Evolutionary conservation across 2,797 vertebrate species (phyloP).

Genomic region (Dendrocincla tyrannina): DNA sequence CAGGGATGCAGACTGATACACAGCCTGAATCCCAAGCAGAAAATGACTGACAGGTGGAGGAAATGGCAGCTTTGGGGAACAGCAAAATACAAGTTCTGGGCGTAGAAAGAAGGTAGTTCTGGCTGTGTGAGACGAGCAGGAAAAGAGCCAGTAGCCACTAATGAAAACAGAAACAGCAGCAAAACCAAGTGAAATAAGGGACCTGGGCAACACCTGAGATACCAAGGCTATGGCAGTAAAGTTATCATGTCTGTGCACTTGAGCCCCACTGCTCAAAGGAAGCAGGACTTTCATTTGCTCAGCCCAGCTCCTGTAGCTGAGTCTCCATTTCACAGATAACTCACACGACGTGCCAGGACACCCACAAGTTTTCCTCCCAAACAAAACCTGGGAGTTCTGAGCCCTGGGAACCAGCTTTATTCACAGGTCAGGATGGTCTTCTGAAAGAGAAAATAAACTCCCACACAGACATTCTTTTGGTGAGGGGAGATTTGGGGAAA

Average conservation of each 20-base stretch:
- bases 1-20: not conserved
- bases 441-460: not conserved
- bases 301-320: not conserved
- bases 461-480: not conserved
- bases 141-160: not conserved
- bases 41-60: slow-evolving; percentile 14
- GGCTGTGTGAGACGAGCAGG: not conserved
- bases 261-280: not conserved
- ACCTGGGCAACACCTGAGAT: not conserved
- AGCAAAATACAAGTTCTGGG: not conserved
- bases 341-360: not conserved
- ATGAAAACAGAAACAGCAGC: not conserved
- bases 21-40: slow-evolving; percentile 50
- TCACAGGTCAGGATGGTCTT: fast-evolving
- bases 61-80: not conserved
- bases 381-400: not conserved
- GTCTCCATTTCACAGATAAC: not conserved
- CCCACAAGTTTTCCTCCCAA: not conserved
- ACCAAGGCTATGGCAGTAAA: fast-evolving
- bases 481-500: not conserved
- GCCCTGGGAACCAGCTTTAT: not conserved
- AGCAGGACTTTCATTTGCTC: not conserved
- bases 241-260: fast-evolving
- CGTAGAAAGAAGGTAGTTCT: not conserved
- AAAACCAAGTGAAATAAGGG: not conserved